A percentile compares a stretch with the other conserved stretches of the same genome.
These are phyloP conservation scores for Hirudo medicinalis DNA, from an alignment of 1,140 invertebrate species.

Conservation along the genomic window DNA sequence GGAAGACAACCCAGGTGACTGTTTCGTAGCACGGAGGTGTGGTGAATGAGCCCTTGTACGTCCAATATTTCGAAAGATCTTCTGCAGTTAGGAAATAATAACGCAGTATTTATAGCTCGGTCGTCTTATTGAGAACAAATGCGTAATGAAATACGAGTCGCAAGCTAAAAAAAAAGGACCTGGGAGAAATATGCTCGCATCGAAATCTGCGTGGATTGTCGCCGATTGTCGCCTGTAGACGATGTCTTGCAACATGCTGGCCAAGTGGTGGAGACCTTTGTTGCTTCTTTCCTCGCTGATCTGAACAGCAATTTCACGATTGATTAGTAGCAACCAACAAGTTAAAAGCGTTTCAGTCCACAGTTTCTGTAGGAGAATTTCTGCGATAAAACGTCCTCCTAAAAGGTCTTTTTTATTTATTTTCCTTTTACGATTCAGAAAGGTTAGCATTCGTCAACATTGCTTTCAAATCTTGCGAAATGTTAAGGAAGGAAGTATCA, in stretches of 20 bases:
- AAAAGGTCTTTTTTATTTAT: too few relatives aligned
- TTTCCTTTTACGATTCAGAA: too few relatives aligned
- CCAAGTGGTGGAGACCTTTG: constrained; percentile 8
- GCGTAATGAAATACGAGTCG: too few relatives aligned
- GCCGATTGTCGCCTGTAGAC: constrained; percentile 11
- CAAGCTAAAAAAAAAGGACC: not conserved
- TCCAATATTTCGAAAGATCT: constrained; percentile 58
- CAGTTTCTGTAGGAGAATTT: too few relatives aligned
- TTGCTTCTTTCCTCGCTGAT: constrained; percentile 9
- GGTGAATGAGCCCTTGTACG: constrained; percentile 89
- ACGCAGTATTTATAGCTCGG: too few relatives aligned
- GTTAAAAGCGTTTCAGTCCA: too few relatives aligned
- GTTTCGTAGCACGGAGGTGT: constrained; percentile 91
- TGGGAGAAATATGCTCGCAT: constrained; percentile 13
- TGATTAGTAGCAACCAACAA: too few relatives aligned
- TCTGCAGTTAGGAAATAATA: constrained; percentile 3
- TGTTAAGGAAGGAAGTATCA: too few relatives aligned
- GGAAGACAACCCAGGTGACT: constrained; percentile 93
- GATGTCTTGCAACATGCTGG: constrained; percentile 7
- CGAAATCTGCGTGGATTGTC: not conserved
- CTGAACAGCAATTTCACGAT: not conserved
- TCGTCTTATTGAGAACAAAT: too few relatives aligned
- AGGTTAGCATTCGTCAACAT: too few relatives aligned
- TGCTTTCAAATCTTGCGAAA: too few relatives aligned
- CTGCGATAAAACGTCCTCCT: too few relatives aligned